Evolutionary conservation across 2,888 invertebrate species (phyloP), one percentile per base, ranked within the genome.

Genomic region (Caenorhabditis japonica): DNA sequence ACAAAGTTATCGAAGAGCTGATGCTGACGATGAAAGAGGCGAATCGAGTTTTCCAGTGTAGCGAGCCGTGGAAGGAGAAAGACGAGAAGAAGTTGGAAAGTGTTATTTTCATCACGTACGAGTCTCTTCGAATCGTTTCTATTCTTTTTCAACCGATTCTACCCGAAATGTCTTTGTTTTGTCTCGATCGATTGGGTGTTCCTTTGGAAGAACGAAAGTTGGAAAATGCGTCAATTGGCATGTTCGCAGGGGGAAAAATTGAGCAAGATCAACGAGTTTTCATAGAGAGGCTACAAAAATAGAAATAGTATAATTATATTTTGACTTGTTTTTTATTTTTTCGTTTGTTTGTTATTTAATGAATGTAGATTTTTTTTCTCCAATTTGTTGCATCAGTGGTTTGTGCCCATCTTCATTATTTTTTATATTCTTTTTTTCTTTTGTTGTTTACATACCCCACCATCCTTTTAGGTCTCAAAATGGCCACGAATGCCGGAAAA

Each of bases 61-160:
- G 92, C 81, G 92, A 93, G 88, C 97, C 97, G 0, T 99, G 97
- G 97, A 91, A 92, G 79, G 90, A 97, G 69, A 91, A 90, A 58
- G 93, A 93, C 85, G 79, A 81, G 1, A 87, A 90, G 10, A 88
- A 90, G 36, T 39, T 76, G 4, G 33, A 47, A 21, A 62, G 56
- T 15, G 91, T 95, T 52, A 90, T 97, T 62, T 93, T 93, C 86
- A 88, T 96, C 44, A 92, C 93, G 21, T 90, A 96, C 90, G 96
- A 97, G 89, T 92, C 93, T 0, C 88, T 94, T 43, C 91, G 96
- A 81, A 91, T 94, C 64, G 91, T 91, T 82, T 92, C 92, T 15
- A 92, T 96, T 71, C 91, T 94, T 38, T 89, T 97, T 25, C 92
- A 93, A 84, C 97, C 97, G 0, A 91, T 97, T 21, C 91, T 94